Evolutionary conservation across 2,888 invertebrate species (phyloP), one percentile per base, ranked within the genome.

Genomic region (Macrosiphum euphorbiae): DNA sequence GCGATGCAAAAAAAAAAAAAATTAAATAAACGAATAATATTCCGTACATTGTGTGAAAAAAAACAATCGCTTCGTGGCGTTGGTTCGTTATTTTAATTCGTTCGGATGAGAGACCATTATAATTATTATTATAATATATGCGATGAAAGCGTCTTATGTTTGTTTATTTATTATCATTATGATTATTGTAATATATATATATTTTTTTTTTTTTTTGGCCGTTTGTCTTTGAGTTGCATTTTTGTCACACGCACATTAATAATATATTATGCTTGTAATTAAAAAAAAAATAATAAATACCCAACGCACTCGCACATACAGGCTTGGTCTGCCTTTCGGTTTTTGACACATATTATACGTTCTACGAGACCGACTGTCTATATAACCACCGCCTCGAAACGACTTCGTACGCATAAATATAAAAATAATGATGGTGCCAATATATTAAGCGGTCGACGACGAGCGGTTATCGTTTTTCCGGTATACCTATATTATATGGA

Each of bases 21-120:
- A n/a, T n/a, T n/a, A n/a, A 41, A 20, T 24, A 41, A 88, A 88
- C 52, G 28, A 78, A 61, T 90, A 90, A 16, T 78, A 78, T 90
- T 90, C 35, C 5, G 24, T 78, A 35, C 3, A 35, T 44, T 44
- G 44, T 35, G 78, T 78, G 78, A 35, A 41, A 78, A 67, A 61
- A 78, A 90, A 90, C 35, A 16, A 90, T 52, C 13, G 52, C 26
- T 10, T 44, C 8, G 28, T 24, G 24, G 16, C 20, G 85, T 28
- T 41, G n/a, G 52, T 85, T n/a, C 24, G 20, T 58, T 58, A 58
- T 91, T 85, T 44, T 44, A 52, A 90, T 91, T 85, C 11, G 11
- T 90, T 91, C 67, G n/a, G 44, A n/a, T 24, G n/a, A 47, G 16
- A 91, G 44, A 52, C 26, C 28, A 85, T 85, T 78, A 78, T 8